Percentiles rank a stretch among this genome's conserved stretches.
Conservation (phyloP, 2,888 invertebrate species). For the Venusia cambrica region DNA sequence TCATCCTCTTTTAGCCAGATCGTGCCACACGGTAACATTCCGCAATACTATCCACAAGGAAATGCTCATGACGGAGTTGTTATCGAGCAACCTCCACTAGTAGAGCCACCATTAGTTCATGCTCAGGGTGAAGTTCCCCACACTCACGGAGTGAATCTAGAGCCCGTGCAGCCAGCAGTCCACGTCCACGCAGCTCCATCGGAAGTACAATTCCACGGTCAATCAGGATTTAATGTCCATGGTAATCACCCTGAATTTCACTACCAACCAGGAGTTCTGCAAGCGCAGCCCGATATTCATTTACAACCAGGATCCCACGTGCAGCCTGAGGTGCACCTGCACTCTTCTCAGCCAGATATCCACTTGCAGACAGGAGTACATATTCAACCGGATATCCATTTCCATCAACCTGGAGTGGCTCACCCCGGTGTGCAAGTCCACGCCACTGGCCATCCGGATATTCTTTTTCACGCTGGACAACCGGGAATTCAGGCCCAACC, state of each 20-base stretch:
- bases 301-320: conserved; percentile 22
- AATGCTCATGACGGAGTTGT: conserved; percentile 39
- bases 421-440: conserved; percentile 38
- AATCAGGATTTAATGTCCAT: conserved; percentile 31
- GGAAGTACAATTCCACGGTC: conserved; percentile 32
- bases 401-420: too few species aligned
- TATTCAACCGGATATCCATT: conserved; percentile 32
- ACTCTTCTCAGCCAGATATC: conserved; percentile 17
- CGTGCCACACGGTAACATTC: conserved; percentile 50
- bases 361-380: conserved; percentile 22
- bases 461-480: conserved; percentile 37
- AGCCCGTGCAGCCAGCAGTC: conserved; percentile 29
- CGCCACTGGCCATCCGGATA: conserved; percentile 34
- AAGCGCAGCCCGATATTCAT: conserved; percentile 25
- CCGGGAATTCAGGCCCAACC: conserved; percentile 18
- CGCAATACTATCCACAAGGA: conserved; percentile 33
- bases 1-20: conserved; percentile 38
- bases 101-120: conserved; percentile 39
- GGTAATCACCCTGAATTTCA: conserved; percentile 21
- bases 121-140: conserved; percentile 15
- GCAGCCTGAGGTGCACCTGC: conserved; percentile 29
- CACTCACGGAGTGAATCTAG: conserved; percentile 34
- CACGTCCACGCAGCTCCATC: conserved; percentile 36
- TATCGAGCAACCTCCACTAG: conserved; percentile 40
- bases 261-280: conserved; percentile 30